These are phyloP conservation scores for Melanotus villosus DNA, from an alignment of 2,888 invertebrate genomes.

Conservation along the genomic window DNA sequence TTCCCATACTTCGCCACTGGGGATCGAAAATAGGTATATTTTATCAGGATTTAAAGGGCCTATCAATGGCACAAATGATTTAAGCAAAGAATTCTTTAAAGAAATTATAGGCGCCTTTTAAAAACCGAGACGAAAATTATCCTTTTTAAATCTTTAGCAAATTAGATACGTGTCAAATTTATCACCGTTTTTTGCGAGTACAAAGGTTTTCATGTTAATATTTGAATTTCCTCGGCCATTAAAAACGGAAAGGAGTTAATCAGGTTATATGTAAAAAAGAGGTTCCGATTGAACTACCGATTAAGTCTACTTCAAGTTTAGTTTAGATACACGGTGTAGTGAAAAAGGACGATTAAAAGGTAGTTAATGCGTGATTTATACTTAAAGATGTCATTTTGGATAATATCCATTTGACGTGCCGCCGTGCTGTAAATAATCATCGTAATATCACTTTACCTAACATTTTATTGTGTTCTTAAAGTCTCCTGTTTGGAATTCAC, in stretches of 20 bases:
- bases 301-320: neutral
- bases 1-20: constrained; percentile 52
- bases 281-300: neutral
- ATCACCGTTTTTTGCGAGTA: too few species aligned
- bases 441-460: constrained; percentile 22
- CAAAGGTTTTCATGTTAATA: too few species aligned
- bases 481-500: constrained; percentile 14
- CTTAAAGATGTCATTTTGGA: constrained; percentile 27
- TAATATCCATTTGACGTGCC: constrained; percentile 29
- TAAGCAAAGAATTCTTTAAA: constrained; percentile 16
- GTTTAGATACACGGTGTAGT: neutral
- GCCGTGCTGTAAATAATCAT: constrained; percentile 26
- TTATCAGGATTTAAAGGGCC: constrained; percentile 53
- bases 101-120: constrained; percentile 17
- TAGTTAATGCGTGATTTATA: constrained; percentile 27
- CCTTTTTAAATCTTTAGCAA: too few species aligned
- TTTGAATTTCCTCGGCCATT: too few species aligned
- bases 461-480: constrained; percentile 15
- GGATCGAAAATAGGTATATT: constrained; percentile 52
- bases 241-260: neutral
- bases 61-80: constrained; percentile 42
- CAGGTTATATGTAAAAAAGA: too few species aligned
- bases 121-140: too few species aligned
- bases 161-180: too few species aligned
- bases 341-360: constrained; percentile 16